Conservation (phyloP, 2,888 invertebrate species). For the Eudemis profundana region DNA sequence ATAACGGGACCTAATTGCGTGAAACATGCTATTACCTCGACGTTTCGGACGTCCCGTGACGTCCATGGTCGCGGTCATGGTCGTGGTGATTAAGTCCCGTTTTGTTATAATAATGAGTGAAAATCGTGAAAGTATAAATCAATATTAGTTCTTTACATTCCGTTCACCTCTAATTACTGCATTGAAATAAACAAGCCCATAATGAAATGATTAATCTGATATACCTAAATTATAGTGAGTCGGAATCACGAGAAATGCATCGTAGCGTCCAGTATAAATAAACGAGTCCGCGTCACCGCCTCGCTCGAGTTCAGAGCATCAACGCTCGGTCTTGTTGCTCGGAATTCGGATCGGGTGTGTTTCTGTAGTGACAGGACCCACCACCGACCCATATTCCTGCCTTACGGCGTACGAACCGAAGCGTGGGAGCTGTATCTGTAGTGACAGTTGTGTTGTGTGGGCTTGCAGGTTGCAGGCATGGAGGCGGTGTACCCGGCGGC, state of each 20-base stretch:
- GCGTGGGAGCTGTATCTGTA: neutral
- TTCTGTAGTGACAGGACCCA: neutral
- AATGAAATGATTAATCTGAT: neutral
- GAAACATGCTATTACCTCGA: too few relatives aligned
- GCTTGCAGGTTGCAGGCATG: conserved; percentile 62
- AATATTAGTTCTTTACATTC: too few relatives aligned
- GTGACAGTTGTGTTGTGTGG: neutral
- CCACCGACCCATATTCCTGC: too few relatives aligned
- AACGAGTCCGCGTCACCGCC: conserved; percentile 20
- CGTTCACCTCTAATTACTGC: too few relatives aligned
- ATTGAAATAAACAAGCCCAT: too few relatives aligned
- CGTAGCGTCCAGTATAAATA: conserved; percentile 24
- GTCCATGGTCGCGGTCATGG: too few relatives aligned
- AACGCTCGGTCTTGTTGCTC: conserved; percentile 10
- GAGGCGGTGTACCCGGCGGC: conserved; percentile 90
- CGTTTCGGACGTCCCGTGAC: too few relatives aligned
- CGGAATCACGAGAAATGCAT: conserved; percentile 14
- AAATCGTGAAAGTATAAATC: too few relatives aligned
- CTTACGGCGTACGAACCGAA: too few relatives aligned
- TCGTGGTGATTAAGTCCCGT: too few relatives aligned
- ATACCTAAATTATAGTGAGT: conserved; percentile 15
- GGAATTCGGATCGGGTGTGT: conserved; percentile 11
- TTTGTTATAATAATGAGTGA: too few relatives aligned
- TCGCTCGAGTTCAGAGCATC: neutral
- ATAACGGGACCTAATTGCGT: too few relatives aligned